phyloP scores from a whole-genome alignment of 2,797 vertebrate species.

The Cephalopachus bancanus region DNA sequence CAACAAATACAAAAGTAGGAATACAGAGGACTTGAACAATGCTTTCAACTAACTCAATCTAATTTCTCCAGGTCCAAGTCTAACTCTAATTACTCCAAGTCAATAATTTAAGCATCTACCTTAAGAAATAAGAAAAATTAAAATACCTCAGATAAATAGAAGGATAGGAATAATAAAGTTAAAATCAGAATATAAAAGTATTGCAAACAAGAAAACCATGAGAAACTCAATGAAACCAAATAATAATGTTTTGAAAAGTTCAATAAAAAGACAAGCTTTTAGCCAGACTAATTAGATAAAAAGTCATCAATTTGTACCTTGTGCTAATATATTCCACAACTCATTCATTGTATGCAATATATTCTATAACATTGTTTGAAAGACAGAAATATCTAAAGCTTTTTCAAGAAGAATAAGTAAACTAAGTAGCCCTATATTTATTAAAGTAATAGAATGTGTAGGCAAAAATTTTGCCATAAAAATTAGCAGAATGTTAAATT shows the following conservation, averaged over 20 bases:
- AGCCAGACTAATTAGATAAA: background rate
- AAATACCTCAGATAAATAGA: background rate
- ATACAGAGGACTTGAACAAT: background rate
- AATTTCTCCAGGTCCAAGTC: background rate
- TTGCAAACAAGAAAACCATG: background rate
- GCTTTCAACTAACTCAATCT: background rate
- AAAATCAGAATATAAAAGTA: background rate
- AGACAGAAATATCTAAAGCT: background rate
- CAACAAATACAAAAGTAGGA: background rate
- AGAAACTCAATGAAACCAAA: background rate
- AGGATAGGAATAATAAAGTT: background rate
- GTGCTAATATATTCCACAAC: background rate
- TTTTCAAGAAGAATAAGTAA: background rate
- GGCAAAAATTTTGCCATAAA: background rate
- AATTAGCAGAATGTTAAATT: background rate
- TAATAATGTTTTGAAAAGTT: background rate
- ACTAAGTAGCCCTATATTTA: background rate
- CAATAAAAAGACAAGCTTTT: background rate
- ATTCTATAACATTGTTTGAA: background rate
- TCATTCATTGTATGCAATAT: background rate
- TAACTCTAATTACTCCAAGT: background rate
- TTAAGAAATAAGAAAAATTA: slow-evolving; percentile 27
- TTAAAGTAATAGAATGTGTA: background rate
- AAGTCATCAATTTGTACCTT: background rate
- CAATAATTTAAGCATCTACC: background rate